These are phyloP conservation scores for Ochropleura leucogaster DNA, from an alignment of 2,888 invertebrate species.

Conservation along the genomic window DNA sequence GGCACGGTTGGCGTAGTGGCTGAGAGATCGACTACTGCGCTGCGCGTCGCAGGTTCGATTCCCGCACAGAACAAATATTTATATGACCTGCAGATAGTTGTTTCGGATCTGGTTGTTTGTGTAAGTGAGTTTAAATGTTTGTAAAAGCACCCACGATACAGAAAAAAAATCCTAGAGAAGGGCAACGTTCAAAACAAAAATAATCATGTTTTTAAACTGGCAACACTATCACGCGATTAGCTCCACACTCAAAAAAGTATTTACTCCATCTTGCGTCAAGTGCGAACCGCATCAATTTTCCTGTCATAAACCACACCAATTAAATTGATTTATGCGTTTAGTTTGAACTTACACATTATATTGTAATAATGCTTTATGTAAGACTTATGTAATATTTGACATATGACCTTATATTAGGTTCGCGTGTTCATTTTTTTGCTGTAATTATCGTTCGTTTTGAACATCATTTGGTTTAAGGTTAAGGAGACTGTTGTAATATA, in stretches of 20 bases:
- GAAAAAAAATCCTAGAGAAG: no score
- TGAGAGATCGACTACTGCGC: no score
- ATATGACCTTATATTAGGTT: constrained; percentile 53
- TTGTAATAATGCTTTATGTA: constrained; percentile 49
- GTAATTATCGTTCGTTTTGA: constrained; percentile 51
- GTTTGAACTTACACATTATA: constrained; percentile 47
- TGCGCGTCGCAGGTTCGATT: no score
- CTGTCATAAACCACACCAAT: constrained; percentile 53
- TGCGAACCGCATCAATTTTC: constrained; percentile 56
- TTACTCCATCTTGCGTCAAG: constrained; percentile 42
- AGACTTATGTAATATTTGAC: constrained; percentile 53
- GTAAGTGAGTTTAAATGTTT: no score
- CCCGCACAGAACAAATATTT: no score
- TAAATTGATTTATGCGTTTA: constrained; percentile 60
- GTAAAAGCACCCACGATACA: no score
- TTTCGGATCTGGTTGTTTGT: no score
- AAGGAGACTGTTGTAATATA: constrained; percentile 7
- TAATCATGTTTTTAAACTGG: neutral
- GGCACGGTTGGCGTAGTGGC: no score
- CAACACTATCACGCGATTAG: constrained; percentile 35
- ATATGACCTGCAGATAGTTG: no score
- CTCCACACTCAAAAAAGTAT: constrained; percentile 24
- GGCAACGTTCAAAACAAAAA: no score
- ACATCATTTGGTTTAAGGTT: constrained; percentile 51
- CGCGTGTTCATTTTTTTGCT: constrained; percentile 54